phyloP scores from a whole-genome alignment of 2,113 vertebrate genomes.

The Hemiprocne comata region DNA sequence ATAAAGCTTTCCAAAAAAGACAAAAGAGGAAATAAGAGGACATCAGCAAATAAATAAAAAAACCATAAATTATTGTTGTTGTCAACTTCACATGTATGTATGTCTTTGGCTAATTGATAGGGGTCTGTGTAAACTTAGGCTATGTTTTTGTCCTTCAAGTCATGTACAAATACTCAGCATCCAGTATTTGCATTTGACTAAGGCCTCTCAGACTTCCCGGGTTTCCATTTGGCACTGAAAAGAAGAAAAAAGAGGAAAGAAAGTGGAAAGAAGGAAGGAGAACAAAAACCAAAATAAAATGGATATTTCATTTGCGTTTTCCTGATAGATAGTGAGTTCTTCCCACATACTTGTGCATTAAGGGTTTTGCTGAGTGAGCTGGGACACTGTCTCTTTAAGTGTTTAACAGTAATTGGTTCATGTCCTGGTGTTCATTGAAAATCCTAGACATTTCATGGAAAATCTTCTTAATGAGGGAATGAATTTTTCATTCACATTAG shows the following conservation, averaged over 20 bases:
- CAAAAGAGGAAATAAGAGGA: neutral
- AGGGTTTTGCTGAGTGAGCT: constrained; percentile 77
- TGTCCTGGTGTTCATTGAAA: constrained; percentile 89
- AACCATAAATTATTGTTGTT: neutral
- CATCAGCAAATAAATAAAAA: neutral
- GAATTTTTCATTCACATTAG: constrained; percentile 95
- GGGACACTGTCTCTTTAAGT: constrained; percentile 82
- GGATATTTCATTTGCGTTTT: constrained; percentile 70
- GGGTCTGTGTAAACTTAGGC: neutral
- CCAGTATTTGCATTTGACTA: neutral
- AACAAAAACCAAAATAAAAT: constrained; percentile 47
- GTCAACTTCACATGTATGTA: rapidly evolving
- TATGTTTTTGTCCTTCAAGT: neutral
- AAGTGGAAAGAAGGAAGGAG: neutral
- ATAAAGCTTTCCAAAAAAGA: neutral
- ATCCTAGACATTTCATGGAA: constrained; percentile 88
- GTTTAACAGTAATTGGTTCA: constrained; percentile 93
- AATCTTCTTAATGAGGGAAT: constrained; percentile 91
- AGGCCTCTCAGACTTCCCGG: neutral
- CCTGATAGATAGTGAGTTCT: constrained; percentile 58
- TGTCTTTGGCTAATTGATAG: neutral
- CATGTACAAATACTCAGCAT: neutral
- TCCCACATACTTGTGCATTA: constrained; percentile 63
- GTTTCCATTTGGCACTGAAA: constrained; percentile 22
- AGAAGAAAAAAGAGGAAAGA: neutral